These are phyloP conservation scores for Semnornis frantzii DNA, from an alignment of 2,113 vertebrate genomes.

Conservation along the genomic window DNA sequence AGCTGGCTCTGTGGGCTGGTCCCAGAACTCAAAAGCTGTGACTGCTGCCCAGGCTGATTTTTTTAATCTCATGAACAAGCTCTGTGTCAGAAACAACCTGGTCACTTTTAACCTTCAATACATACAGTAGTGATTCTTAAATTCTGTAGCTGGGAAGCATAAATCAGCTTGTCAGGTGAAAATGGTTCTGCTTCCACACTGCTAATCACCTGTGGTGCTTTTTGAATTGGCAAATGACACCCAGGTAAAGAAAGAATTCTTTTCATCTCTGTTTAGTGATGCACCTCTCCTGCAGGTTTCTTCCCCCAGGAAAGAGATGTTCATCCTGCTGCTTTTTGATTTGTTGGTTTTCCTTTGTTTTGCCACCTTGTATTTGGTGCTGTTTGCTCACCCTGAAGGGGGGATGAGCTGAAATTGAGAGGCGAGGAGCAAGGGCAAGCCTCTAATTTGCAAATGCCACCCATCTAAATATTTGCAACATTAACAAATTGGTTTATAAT, in stretches of 20 bases:
- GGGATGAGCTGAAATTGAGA: not conserved
- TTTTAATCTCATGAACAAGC: not conserved
- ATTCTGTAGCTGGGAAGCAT: not conserved
- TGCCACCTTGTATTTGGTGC: rapidly evolving
- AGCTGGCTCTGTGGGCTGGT: not conserved
- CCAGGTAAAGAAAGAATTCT: not conserved
- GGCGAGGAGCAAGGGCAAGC: not conserved
- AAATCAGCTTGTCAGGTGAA: not conserved
- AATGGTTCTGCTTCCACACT: not conserved
- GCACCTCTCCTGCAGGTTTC: not conserved
- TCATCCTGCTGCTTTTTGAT: not conserved
- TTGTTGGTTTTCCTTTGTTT: not conserved
- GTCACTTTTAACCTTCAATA: not conserved
- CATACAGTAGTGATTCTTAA: not conserved
- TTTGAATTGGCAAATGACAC: not conserved
- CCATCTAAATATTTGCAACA: not conserved
- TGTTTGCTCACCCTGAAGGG: not conserved
- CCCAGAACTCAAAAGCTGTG: not conserved
- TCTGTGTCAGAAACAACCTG: not conserved
- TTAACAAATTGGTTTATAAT: not conserved
- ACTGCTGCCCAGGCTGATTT: not conserved
- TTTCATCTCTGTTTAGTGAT: not conserved
- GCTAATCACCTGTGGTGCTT: not conserved
- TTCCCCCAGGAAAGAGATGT: not conserved
- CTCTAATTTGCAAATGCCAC: not conserved